These are phyloP conservation scores for Molossus alvarezi DNA, from an alignment of 2,797 vertebrate species.

Conservation along the genomic window DNA sequence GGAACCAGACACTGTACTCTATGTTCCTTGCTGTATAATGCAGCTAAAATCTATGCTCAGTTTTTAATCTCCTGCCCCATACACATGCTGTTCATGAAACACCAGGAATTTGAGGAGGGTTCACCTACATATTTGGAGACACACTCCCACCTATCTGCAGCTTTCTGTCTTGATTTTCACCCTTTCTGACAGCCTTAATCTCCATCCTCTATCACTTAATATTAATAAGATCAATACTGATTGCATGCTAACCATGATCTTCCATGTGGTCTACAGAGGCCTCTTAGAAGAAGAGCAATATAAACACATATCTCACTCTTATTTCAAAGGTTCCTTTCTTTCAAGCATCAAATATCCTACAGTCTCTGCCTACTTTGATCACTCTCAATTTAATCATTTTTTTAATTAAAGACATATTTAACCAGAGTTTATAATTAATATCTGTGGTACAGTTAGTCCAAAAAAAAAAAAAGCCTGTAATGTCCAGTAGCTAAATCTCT, in stretches of 20 bases:
- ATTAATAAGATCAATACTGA: not conserved
- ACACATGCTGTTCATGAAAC: not conserved
- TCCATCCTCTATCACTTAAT: not conserved
- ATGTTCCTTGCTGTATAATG: not conserved
- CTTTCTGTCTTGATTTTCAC: not conserved
- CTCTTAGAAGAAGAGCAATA: not conserved
- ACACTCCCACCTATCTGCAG: not conserved
- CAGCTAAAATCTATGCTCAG: not conserved
- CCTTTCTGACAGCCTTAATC: not conserved
- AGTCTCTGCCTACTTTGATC: not conserved
- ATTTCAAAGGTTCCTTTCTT: not conserved
- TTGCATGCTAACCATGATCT: not conserved
- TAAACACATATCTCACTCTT: not conserved
- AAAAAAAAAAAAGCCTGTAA: not conserved
- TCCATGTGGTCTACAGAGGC: not conserved
- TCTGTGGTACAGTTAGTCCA: not conserved
- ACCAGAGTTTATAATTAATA: not conserved
- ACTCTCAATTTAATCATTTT: not conserved
- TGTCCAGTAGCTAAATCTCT: not conserved
- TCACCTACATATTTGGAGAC: not conserved
- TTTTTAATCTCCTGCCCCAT: not conserved
- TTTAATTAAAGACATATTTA: not conserved
- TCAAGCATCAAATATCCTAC: not conserved
- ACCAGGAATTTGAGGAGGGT: not conserved
- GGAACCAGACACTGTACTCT: not conserved